phyloP scores from a whole-genome alignment of 2,888 invertebrate species.

The Trissolcus brochymenae region DNA sequence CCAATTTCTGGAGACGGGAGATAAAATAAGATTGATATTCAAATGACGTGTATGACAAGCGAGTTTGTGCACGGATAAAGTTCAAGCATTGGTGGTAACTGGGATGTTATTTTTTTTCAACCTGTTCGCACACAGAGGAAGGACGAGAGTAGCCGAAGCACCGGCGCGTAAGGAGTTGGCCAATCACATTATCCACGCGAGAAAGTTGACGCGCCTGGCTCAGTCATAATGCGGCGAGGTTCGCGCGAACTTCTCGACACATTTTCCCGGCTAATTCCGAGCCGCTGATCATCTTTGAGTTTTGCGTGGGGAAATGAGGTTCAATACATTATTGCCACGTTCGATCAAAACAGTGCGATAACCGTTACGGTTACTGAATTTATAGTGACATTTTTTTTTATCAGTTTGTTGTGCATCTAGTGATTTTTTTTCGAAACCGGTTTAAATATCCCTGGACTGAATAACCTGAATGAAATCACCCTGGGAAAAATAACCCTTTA shows the following conservation, averaged over 20 bases:
- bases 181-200: conserved; percentile 57
- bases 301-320: not conserved
- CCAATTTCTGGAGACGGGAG: not conserved
- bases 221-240: conserved; percentile 54
- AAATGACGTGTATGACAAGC: conserved; percentile 18
- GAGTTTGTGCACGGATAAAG: conserved; percentile 30
- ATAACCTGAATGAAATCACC: no score
- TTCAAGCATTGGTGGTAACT: conserved; percentile 34
- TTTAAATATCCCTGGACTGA: no score
- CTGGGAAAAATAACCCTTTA: no score
- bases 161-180: conserved; percentile 55
- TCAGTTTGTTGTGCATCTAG: not conserved
- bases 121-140: conserved; percentile 50
- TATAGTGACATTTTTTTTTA: not conserved
- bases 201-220: conserved; percentile 52
- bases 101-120: conserved; percentile 41
- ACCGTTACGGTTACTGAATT: not conserved
- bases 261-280: not conserved
- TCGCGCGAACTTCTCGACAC: conserved; percentile 31
- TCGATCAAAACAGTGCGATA: not conserved
- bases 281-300: not conserved
- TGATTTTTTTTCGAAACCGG: no score
- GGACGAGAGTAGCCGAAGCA: conserved; percentile 44
- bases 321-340: not conserved
- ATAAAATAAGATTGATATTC: not conserved